phyloP scores from a whole-genome alignment of 2,113 vertebrate species.

The Cheilinus undulatus region DNA sequence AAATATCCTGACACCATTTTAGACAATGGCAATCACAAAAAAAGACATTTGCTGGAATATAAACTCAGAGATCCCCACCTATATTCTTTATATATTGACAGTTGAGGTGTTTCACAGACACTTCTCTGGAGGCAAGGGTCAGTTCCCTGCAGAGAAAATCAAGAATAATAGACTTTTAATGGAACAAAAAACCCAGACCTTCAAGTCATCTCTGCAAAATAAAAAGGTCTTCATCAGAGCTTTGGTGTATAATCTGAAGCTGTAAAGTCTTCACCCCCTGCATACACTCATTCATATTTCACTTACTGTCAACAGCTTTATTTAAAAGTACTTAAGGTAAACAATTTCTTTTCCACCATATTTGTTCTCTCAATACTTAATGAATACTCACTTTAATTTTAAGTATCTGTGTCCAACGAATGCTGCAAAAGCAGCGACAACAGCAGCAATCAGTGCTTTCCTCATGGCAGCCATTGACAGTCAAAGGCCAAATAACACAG shows the following conservation, averaged over 20 bases:
- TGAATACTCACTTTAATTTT: slow-evolving; percentile 46
- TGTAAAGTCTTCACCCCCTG: not conserved
- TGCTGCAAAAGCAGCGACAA: slow-evolving; percentile 43
- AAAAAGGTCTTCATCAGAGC: not conserved
- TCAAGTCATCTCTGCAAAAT: not conserved
- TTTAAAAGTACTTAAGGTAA: not conserved
- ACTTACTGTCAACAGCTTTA: not conserved
- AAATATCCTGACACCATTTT: not conserved
- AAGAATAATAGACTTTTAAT: not conserved
- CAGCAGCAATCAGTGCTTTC: slow-evolving; percentile 38
- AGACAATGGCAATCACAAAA: not conserved
- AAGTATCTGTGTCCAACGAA: slow-evolving; percentile 31
- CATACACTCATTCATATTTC: not conserved
- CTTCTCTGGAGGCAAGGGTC: slow-evolving; percentile 40
- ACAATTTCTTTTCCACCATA: no score
- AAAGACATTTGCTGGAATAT: not conserved
- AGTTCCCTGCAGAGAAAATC: slow-evolving; percentile 40
- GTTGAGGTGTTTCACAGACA: slow-evolving; percentile 54
- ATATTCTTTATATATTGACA: slow-evolving; percentile 58
- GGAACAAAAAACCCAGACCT: not conserved
- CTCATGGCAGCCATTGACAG: slow-evolving; percentile 27
- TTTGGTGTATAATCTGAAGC: not conserved
- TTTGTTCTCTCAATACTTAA: not conserved
- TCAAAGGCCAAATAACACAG: not conserved
- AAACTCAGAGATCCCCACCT: slow-evolving; percentile 30